Conservation (phyloP, 2,797 vertebrate species). For the Tiaroga cobitis region DNA sequence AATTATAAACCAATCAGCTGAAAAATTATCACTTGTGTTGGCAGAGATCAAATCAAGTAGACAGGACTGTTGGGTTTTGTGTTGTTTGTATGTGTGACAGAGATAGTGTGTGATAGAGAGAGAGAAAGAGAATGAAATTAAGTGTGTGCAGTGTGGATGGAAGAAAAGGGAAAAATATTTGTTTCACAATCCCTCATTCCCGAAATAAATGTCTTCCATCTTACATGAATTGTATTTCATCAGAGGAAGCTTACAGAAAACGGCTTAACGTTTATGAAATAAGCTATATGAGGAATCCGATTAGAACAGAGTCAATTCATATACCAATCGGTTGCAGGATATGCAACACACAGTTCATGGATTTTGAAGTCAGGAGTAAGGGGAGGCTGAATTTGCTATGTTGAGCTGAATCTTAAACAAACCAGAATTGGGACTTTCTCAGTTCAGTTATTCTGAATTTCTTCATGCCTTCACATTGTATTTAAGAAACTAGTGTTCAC, state of each 20-base stretch:
- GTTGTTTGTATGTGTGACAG: background rate
- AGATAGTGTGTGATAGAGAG: conserved; percentile 2
- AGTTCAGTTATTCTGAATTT: conserved; percentile 1
- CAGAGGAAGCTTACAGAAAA: conserved; percentile 8
- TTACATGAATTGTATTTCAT: conserved; percentile 24
- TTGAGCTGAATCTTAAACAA: background rate
- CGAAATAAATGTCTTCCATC: conserved; percentile 26
- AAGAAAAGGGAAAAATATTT: background rate
- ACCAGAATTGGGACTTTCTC: background rate
- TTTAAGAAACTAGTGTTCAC: background rate
- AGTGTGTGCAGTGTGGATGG: conserved; percentile 1
- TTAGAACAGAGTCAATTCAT: conserved; percentile 39
- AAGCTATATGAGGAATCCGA: conserved; percentile 32
- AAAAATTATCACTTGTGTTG: conserved; percentile 26
- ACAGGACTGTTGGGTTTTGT: background rate
- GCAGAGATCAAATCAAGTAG: conserved; percentile 47
- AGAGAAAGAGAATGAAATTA: conserved; percentile 2
- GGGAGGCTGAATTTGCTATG: background rate
- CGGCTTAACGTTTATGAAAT: conserved; percentile 13
- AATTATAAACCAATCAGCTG: conserved; percentile 2
- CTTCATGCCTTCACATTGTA: background rate
- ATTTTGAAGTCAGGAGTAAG: background rate
- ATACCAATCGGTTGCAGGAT: conserved; percentile 1
- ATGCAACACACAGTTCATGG: background rate
- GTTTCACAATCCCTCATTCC: conserved; percentile 4